phyloP scores from a whole-genome alignment of 2,797 vertebrate species.

The Luscinia luscinia region DNA sequence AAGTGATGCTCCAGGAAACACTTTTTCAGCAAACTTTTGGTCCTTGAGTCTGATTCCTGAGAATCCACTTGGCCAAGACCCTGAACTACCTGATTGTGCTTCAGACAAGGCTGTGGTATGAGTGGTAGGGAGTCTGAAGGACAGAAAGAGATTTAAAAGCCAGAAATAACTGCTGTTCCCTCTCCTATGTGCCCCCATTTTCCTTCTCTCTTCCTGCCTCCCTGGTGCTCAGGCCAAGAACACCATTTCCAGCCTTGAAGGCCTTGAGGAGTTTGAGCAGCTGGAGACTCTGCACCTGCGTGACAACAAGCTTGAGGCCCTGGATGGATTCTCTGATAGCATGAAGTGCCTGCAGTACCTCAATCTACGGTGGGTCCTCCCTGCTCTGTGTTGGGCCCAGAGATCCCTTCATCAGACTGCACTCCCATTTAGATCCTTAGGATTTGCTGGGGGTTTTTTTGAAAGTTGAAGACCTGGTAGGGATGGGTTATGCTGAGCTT shows the following conservation, averaged over 20 bases:
- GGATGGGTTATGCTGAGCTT: not conserved
- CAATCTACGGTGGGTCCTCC: conserved; percentile 83
- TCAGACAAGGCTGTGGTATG: not conserved
- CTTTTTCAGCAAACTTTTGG: not conserved
- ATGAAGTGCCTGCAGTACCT: conserved; percentile 91
- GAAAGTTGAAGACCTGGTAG: not conserved
- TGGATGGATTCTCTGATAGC: conserved; percentile 84
- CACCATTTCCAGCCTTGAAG: conserved; percentile 82
- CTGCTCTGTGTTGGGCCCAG: not conserved
- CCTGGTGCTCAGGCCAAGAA: conserved; percentile 85
- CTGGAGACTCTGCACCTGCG: conserved; percentile 89
- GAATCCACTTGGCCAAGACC: not conserved
- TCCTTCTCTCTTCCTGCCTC: not conserved
- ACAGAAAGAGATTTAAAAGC: not conserved
- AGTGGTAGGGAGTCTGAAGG: not conserved
- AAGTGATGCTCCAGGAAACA: not conserved
- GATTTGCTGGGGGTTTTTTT: not conserved
- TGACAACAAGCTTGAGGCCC: conserved; percentile 86
- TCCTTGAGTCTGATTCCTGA: not conserved
- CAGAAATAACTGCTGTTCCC: conserved; percentile 5
- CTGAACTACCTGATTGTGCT: not conserved
- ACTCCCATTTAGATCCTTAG: not conserved
- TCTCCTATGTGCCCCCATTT: not conserved
- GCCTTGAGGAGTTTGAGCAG: conserved; percentile 80
- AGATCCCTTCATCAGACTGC: not conserved